Evolutionary conservation across 2,888 invertebrate species (phyloP).

Genomic region (Eilema griseolum): DNA sequence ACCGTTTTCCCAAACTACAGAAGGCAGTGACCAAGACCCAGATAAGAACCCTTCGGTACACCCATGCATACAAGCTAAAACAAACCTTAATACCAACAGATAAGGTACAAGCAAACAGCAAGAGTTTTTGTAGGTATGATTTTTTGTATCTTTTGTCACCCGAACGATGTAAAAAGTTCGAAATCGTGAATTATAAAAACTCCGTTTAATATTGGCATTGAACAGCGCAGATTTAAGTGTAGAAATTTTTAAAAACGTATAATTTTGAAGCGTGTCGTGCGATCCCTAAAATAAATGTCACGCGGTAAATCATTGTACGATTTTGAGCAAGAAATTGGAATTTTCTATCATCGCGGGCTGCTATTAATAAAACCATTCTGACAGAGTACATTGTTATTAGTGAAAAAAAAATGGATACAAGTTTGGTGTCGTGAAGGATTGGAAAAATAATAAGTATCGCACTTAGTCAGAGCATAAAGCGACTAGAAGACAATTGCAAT

Average conservation of each 20-base stretch:
- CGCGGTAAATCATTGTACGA: slow-evolving; percentile 55
- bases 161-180: slow-evolving; percentile 78
- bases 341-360: slow-evolving; percentile 45
- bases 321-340: slow-evolving; percentile 56
- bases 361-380: slow-evolving; percentile 47
- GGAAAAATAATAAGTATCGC: neutral
- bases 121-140: slow-evolving; percentile 47
- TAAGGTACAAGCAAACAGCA: slow-evolving; percentile 52
- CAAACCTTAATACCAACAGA: slow-evolving; percentile 51
- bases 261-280: slow-evolving; percentile 65
- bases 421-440: slow-evolving; percentile 21
- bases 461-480: neutral
- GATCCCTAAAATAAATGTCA: slow-evolving; percentile 64
- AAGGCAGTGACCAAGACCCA: slow-evolving; percentile 78
- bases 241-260: slow-evolving; percentile 70
- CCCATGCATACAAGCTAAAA: slow-evolving; percentile 49
- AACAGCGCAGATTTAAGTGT: slow-evolving; percentile 75
- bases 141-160: slow-evolving; percentile 81
- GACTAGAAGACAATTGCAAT: neutral
- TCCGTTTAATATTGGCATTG: slow-evolving; percentile 84
- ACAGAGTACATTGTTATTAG: slow-evolving; percentile 28
- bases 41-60: slow-evolving; percentile 51
- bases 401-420: slow-evolving; percentile 27
- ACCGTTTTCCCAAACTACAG: slow-evolving; percentile 71
- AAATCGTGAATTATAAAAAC: slow-evolving; percentile 82